Percentiles rank a stretch among this genome's conserved stretches.
phyloP scores from a whole-genome alignment of 1,140 invertebrate species.

The Piezodorus guildinii region DNA sequence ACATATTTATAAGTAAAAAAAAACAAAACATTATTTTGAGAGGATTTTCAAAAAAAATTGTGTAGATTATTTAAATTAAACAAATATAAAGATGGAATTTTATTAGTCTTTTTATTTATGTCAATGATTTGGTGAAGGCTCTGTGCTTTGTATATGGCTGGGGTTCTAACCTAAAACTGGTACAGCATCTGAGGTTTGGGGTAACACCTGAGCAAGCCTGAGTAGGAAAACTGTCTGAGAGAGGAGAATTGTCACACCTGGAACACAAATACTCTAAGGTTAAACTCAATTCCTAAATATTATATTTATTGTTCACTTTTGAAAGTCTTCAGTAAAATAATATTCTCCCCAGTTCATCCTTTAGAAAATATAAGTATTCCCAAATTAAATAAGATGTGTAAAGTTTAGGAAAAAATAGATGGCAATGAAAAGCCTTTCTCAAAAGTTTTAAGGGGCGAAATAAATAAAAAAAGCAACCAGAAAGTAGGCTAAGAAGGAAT shows the following conservation, averaged over 20 bases:
- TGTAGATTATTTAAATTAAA: too few species aligned
- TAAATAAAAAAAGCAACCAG: background rate
- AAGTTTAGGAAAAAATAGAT: too few species aligned
- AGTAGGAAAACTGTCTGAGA: constrained; percentile 98
- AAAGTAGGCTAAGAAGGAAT: background rate
- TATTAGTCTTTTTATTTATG: too few species aligned
- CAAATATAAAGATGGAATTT: too few species aligned
- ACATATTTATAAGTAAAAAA: too few species aligned
- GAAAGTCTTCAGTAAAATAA: too few species aligned
- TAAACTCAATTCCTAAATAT: background rate
- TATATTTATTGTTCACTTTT: too few species aligned
- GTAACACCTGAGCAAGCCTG: constrained; percentile 91
- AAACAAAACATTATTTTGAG: too few species aligned
- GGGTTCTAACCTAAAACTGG: constrained; percentile 80
- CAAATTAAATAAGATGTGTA: too few species aligned
- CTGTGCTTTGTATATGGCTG: background rate
- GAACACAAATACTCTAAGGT: constrained; percentile 45
- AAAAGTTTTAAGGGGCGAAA: background rate
- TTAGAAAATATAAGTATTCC: too few species aligned
- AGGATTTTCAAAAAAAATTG: too few species aligned
- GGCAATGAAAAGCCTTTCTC: background rate
- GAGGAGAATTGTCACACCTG: constrained; percentile 98
- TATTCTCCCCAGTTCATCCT: too few species aligned
- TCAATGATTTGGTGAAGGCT: constrained; percentile 3
- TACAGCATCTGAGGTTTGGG: constrained; percentile 93